Conservation (phyloP, 2,797 vertebrate genomes). For the Arnoldichthys spilopterus region DNA sequence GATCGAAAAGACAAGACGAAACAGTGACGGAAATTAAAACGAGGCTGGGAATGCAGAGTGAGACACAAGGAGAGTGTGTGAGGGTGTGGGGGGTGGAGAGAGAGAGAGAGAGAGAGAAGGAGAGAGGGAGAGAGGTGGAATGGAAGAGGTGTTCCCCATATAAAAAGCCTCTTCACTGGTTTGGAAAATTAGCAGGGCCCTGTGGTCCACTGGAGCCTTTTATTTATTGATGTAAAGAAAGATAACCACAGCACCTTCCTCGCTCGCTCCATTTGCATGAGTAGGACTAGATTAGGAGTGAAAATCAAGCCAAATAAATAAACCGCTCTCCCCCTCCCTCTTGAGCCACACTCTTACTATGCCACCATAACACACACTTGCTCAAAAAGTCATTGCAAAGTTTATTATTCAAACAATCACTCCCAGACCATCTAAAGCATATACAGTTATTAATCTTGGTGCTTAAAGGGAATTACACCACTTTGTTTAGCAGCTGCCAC, state of each 20-base stretch:
- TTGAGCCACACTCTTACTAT: constrained; percentile 34
- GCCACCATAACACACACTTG: constrained; percentile 53
- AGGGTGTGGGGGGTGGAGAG: constrained; percentile 29
- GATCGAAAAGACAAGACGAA: constrained; percentile 28
- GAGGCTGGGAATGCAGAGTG: constrained; percentile 27
- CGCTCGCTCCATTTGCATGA: constrained; percentile 67
- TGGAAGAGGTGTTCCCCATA: constrained; percentile 59
- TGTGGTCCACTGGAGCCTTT: constrained; percentile 65
- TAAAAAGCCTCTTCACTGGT: constrained; percentile 71
- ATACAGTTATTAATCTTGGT: constrained; percentile 49
- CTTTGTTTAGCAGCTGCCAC: constrained; percentile 50
- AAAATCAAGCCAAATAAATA: constrained; percentile 67
- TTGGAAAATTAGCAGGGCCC: constrained; percentile 72
- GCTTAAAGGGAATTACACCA: constrained; percentile 46
- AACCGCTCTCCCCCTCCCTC: constrained; percentile 45
- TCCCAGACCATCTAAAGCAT: constrained; percentile 45
- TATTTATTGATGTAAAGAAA: constrained; percentile 71
- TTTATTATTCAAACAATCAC: constrained; percentile 63
- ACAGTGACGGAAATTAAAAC: constrained; percentile 49
- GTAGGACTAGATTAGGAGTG: constrained; percentile 69
- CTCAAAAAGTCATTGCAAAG: constrained; percentile 54
- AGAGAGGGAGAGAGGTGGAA: constrained; percentile 45
- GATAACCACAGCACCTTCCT: constrained; percentile 62
- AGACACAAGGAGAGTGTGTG: constrained; percentile 7
- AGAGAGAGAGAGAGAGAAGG: constrained; percentile 41